These are phyloP conservation scores for Ceratosolen solmsi DNA, from an alignment of 1,140 invertebrate genomes.

Conservation along the genomic window DNA sequence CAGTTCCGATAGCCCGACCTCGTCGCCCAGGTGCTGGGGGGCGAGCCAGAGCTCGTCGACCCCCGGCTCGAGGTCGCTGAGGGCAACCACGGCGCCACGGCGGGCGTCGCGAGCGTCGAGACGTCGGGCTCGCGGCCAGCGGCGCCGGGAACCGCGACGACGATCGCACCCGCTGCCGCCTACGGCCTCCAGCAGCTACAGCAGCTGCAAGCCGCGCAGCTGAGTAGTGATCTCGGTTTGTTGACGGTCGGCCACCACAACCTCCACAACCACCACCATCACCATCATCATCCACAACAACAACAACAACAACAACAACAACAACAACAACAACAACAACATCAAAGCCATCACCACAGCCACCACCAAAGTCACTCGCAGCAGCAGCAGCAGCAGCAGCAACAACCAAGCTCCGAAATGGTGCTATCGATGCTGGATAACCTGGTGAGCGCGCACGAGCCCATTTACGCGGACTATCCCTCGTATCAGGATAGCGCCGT, in stretches of 20 bases:
- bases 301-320: constrained; percentile 44
- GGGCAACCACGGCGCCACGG: constrained; percentile 67
- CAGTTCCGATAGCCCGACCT: not conserved
- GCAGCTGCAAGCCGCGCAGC: constrained; percentile 52
- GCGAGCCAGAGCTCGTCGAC: constrained; percentile 13
- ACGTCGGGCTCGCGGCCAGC: constrained; percentile 70
- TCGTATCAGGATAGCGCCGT: constrained; percentile 69
- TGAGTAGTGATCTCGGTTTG: constrained; percentile 14
- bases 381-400: constrained; percentile 35
- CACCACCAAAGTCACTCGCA: not conserved
- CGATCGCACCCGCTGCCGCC: constrained; percentile 35
- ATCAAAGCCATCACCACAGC: constrained; percentile 36
- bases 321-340: constrained; percentile 52
- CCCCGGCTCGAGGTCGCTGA: constrained; percentile 23
- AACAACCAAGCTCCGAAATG: constrained; percentile 67
- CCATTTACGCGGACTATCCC: constrained; percentile 71
- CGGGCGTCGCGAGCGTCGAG: constrained; percentile 72
- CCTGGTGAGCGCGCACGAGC: constrained; percentile 69
- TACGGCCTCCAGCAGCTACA: constrained; percentile 55
- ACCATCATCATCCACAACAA: not conserved
- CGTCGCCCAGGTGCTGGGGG: constrained; percentile 2
- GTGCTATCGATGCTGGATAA: constrained; percentile 71
- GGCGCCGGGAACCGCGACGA: constrained; percentile 63
- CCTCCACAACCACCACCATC: not conserved
- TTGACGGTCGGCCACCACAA: not conserved